A percentile compares a stretch with the other conserved stretches of the same genome.
Conservation (phyloP, 2,888 invertebrate genomes). For the Druceiella hillmani region DNA sequence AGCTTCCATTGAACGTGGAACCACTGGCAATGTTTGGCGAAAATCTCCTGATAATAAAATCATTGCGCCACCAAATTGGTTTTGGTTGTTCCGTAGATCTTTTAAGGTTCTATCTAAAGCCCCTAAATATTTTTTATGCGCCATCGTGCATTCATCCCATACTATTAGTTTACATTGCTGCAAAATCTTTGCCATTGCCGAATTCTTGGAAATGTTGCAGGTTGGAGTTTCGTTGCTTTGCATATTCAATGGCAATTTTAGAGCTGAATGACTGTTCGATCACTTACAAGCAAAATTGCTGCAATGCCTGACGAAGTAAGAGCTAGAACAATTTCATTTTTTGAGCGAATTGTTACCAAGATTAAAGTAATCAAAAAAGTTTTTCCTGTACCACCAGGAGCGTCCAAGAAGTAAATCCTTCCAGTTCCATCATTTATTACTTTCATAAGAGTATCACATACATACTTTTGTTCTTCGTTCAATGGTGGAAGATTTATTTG, state of each 20-base stretch:
- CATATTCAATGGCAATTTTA: slow-evolving; percentile 23
- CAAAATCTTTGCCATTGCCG: slow-evolving; percentile 19
- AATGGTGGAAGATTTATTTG: slow-evolving; percentile 24
- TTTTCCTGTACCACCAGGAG: slow-evolving; percentile 20
- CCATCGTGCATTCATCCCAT: slow-evolving; percentile 23
- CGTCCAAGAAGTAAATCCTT: slow-evolving; percentile 20
- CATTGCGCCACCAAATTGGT: slow-evolving; percentile 27
- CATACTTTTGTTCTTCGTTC: slow-evolving; percentile 24
- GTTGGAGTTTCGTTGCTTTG: slow-evolving; percentile 20
- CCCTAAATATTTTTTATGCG: slow-evolving; percentile 18
- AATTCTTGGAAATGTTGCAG: slow-evolving; percentile 14
- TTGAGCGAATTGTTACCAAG: slow-evolving; percentile 18
- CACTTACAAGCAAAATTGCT: slow-evolving; percentile 19
- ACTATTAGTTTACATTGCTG: slow-evolving; percentile 16
- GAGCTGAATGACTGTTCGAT: slow-evolving; percentile 22
- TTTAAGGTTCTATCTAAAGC: slow-evolving; percentile 20
- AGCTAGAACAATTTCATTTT: slow-evolving; percentile 17
- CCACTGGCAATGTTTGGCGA: slow-evolving; percentile 29
- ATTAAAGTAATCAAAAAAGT: slow-evolving; percentile 19
- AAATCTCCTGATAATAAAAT: slow-evolving; percentile 30
- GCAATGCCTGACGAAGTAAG: slow-evolving; percentile 21
- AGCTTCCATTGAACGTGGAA: slow-evolving; percentile 26
- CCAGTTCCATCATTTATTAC: slow-evolving; percentile 22
- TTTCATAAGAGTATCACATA: slow-evolving; percentile 22
- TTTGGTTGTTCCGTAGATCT: slow-evolving; percentile 20